Percentiles rank a stretch among this genome's conserved stretches.
These are phyloP conservation scores for Brachypalpus laphriformis DNA, from an alignment of 2,888 invertebrate genomes.

Conservation along the genomic window DNA sequence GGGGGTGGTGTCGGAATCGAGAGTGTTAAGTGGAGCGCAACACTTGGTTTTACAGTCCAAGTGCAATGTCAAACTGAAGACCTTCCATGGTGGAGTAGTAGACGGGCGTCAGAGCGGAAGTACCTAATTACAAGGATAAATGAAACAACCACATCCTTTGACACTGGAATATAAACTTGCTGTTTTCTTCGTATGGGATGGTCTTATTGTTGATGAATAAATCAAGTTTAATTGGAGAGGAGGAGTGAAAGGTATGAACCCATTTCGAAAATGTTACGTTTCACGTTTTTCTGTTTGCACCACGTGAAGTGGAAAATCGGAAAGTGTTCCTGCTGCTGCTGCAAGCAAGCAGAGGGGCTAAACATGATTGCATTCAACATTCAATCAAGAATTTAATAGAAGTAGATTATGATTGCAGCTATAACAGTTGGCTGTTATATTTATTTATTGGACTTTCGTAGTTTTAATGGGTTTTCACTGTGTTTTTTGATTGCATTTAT, in stretches of 20 bases:
- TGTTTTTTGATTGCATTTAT: too few species aligned
- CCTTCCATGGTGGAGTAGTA: too few species aligned
- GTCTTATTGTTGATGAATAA: conserved; percentile 22
- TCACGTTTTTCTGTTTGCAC: neutral
- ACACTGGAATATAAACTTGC: conserved; percentile 38
- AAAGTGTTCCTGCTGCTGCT: neutral
- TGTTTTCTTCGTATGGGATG: conserved; percentile 28
- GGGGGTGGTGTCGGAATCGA: neutral
- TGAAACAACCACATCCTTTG: conserved; percentile 22
- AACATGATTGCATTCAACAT: neutral
- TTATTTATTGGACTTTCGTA: neutral
- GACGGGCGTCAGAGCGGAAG: conserved; percentile 27
- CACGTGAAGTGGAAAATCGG: neutral
- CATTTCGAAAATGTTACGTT: conserved; percentile 11
- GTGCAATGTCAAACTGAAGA: conserved; percentile 12
- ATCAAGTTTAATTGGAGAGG: conserved; percentile 12
- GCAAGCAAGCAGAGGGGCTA: neutral
- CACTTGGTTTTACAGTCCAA: conserved; percentile 21
- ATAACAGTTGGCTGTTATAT: neutral
- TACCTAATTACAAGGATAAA: conserved; percentile 44
- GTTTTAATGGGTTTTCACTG: neutral
- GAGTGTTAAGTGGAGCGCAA: conserved; percentile 19
- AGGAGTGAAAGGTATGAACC: conserved; percentile 55
- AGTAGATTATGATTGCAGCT: neutral
- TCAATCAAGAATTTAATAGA: neutral